Percentiles rank a stretch among this genome's conserved stretches.
Evolutionary conservation across 2,797 vertebrate species (phyloP).

Genomic region (Apogon hyalosoma): DNA sequence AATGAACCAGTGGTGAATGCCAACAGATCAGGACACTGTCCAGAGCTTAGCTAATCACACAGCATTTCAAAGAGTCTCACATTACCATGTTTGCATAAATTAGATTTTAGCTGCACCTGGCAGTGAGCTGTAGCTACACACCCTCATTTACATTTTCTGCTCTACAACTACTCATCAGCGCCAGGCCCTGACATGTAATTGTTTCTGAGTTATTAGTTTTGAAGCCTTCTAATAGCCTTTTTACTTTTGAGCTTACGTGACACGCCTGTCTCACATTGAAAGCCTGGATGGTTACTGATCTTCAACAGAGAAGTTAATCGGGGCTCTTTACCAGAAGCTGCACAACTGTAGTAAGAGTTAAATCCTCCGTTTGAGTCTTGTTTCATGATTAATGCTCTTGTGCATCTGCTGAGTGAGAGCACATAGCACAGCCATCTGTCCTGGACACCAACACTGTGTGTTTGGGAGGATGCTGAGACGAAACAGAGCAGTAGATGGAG

Average conservation of each 20-base stretch:
- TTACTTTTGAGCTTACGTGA: not conserved
- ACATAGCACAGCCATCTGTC: slow-evolving; percentile 76
- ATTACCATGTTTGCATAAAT: slow-evolving; percentile 35
- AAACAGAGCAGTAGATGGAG: slow-evolving; percentile 1
- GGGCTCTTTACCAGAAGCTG: slow-evolving; percentile 34
- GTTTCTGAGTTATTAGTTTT: slow-evolving; percentile 1
- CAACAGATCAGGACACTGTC: slow-evolving; percentile 20
- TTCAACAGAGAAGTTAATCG: slow-evolving; percentile 26
- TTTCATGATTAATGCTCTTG: slow-evolving; percentile 78
- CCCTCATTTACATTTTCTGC: not conserved
- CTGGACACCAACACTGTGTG: slow-evolving; percentile 16
- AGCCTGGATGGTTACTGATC: slow-evolving; percentile 1
- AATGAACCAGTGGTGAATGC: not conserved
- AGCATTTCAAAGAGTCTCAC: slow-evolving; percentile 28
- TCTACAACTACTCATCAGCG: not conserved
- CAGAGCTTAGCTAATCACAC: slow-evolving; percentile 24
- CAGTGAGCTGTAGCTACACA: slow-evolving; percentile 18
- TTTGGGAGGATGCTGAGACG: slow-evolving; percentile 14
- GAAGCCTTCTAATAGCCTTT: not conserved
- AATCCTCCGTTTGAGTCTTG: slow-evolving; percentile 70
- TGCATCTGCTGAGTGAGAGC: slow-evolving; percentile 80
- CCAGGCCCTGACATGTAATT: slow-evolving; percentile 2
- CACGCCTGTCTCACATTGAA: not conserved
- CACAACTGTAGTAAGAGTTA: slow-evolving; percentile 62
- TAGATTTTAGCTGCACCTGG: slow-evolving; percentile 21